phyloP scores from a whole-genome alignment of 2,888 invertebrate species.

The Protophormia terraenovae region DNA sequence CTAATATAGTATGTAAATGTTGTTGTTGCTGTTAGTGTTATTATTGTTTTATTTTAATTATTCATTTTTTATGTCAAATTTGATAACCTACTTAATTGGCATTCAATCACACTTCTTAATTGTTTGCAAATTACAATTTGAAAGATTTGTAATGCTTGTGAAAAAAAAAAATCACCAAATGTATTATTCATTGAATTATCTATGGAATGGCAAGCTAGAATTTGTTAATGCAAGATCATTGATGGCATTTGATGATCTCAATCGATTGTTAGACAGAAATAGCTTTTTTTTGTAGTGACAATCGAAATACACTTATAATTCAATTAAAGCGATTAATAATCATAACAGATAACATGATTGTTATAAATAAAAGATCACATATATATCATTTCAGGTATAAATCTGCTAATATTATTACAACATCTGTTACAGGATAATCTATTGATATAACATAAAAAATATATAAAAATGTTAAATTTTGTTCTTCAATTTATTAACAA shows the following conservation, averaged over 20 bases:
- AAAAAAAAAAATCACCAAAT: not conserved
- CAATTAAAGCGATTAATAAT: too few relatives aligned
- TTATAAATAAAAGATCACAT: too few relatives aligned
- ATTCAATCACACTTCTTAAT: conserved; percentile 48
- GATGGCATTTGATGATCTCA: conserved; percentile 11
- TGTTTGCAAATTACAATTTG: conserved; percentile 7
- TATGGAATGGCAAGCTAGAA: not conserved
- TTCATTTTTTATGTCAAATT: conserved; percentile 39
- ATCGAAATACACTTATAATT: too few relatives aligned
- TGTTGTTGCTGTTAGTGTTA: not conserved
- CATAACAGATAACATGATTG: too few relatives aligned
- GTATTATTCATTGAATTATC: not conserved
- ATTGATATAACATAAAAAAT: too few relatives aligned
- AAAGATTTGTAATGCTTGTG: not conserved
- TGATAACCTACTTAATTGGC: conserved; percentile 60
- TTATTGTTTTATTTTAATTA: conserved; percentile 32
- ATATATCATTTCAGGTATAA: too few relatives aligned
- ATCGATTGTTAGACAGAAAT: not conserved
- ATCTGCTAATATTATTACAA: too few relatives aligned
- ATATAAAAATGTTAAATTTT: too few relatives aligned
- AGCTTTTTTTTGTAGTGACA: too few relatives aligned
- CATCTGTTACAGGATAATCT: too few relatives aligned
- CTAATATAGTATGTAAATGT: conserved; percentile 19
- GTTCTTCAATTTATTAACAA: too few relatives aligned
- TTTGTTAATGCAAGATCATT: not conserved